These are phyloP conservation scores for Drosophila orena DNA, from an alignment of 1,140 invertebrate genomes.

Conservation along the genomic window DNA sequence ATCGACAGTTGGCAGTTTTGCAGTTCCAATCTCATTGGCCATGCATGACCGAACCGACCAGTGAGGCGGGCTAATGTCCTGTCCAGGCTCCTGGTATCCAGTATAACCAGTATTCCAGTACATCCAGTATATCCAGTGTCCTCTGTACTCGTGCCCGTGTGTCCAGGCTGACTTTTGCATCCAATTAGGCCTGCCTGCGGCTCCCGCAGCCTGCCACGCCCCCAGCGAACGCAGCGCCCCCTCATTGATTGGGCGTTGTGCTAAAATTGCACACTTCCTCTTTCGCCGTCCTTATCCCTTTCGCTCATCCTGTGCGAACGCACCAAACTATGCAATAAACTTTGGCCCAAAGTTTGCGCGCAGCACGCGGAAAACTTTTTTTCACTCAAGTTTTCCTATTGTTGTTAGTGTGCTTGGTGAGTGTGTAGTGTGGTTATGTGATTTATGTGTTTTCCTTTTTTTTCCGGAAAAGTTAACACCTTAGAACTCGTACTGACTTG, in stretches of 20 bases:
- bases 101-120: too few species aligned
- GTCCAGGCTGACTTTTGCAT: constrained; percentile 47
- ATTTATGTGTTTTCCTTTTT: constrained; percentile 27
- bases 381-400: constrained; percentile 28
- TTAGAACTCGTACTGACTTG: constrained; percentile 10
- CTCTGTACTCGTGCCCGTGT: constrained; percentile 14
- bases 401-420: constrained; percentile 9
- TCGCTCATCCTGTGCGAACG: constrained; percentile 3
- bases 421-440: constrained; percentile 17
- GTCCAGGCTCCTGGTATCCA: constrained; percentile 16
- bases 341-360: constrained; percentile 44
- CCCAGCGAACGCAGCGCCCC: not conserved
- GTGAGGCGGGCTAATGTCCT: constrained; percentile 63
- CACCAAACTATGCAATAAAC: constrained; percentile 57
- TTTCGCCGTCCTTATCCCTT: constrained; percentile 4
- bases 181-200: constrained; percentile 64
- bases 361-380: constrained; percentile 48
- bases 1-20: constrained; percentile 37
- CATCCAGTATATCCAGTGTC: constrained; percentile 17
- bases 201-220: constrained; percentile 5
- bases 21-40: constrained; percentile 45
- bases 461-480: constrained; percentile 27
- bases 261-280: constrained; percentile 57
- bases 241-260: constrained; percentile 59
- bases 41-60: constrained; percentile 47